Evolutionary conservation across 2,797 vertebrate genomes (phyloP).

Genomic region (Botia almorhae): DNA sequence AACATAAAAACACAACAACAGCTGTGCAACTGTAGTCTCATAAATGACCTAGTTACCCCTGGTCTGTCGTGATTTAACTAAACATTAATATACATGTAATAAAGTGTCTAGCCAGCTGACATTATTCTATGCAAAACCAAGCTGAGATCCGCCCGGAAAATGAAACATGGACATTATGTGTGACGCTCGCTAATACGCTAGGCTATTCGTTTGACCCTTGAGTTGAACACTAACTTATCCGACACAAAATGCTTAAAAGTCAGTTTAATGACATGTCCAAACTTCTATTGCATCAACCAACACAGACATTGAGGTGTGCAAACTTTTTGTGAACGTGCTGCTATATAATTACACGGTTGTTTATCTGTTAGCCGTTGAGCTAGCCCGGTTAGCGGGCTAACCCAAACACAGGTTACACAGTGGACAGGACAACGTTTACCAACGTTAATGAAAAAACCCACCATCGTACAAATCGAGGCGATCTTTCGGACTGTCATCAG

Average conservation of each 20-base stretch:
- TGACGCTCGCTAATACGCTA: constrained; percentile 35
- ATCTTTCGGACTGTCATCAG: constrained; percentile 96
- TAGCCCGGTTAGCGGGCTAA: constrained; percentile 45
- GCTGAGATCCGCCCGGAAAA: constrained; percentile 2
- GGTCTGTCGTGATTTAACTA: background rate
- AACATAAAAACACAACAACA: background rate
- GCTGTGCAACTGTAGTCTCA: background rate
- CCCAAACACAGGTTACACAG: constrained; percentile 57
- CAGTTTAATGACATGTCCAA: background rate
- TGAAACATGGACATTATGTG: constrained; percentile 29
- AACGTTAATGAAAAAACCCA: constrained; percentile 66
- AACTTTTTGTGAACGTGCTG: constrained; percentile 44
- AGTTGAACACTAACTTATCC: background rate
- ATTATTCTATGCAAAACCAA: background rate
- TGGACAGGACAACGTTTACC: constrained; percentile 43
- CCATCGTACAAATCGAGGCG: constrained; percentile 97
- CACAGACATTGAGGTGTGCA: background rate
- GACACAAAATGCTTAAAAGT: background rate
- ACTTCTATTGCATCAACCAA: background rate
- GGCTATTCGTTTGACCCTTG: constrained; percentile 17
- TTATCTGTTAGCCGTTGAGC: constrained; percentile 40
- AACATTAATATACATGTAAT: background rate
- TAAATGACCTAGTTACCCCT: background rate
- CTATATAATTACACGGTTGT: constrained; percentile 36
- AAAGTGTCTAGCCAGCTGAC: background rate